A percentile compares a stretch with the other conserved stretches of the same genome.
These are phyloP conservation scores for Parapristionchus giblindavisi DNA, from an alignment of 2,888 invertebrate genomes.

Conservation along the genomic window DNA sequence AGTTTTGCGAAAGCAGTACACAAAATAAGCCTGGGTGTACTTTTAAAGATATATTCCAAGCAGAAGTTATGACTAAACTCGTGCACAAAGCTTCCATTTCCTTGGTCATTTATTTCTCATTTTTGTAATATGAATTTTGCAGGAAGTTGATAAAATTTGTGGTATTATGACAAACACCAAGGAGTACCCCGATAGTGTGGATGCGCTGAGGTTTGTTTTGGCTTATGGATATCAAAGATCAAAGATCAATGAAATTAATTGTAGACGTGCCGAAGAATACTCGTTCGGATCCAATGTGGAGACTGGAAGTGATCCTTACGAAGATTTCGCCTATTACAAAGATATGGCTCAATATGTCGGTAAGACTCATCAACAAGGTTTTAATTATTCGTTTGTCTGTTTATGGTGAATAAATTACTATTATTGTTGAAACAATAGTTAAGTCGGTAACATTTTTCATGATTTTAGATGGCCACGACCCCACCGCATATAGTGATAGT, in stretches of 20 bases:
- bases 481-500: neutral
- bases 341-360: neutral
- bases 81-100: too few relatives aligned
- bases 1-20: too few relatives aligned
- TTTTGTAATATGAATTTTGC: too few relatives aligned
- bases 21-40: too few relatives aligned
- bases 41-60: too few relatives aligned
- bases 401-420: too few relatives aligned
- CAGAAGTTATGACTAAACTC: too few relatives aligned
- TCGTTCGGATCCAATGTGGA: neutral
- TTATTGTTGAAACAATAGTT: too few relatives aligned
- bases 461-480: slow-evolving; percentile 27
- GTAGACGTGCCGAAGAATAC: too few relatives aligned
- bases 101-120: neutral
- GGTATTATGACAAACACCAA: neutral
- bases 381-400: too few relatives aligned
- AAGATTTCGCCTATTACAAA: neutral
- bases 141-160: slow-evolving; percentile 9
- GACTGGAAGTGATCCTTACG: neutral
- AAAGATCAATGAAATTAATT: neutral
- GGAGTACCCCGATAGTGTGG: neutral
- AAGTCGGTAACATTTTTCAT: too few relatives aligned
- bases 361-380: neutral
- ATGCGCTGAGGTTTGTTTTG: slow-evolving; percentile 8
- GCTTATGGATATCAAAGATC: neutral